A percentile compares a stretch with the other conserved stretches of the same genome.
These are phyloP conservation scores for Crax fasciolata DNA, from an alignment of 2,797 vertebrate species.

Conservation along the genomic window DNA sequence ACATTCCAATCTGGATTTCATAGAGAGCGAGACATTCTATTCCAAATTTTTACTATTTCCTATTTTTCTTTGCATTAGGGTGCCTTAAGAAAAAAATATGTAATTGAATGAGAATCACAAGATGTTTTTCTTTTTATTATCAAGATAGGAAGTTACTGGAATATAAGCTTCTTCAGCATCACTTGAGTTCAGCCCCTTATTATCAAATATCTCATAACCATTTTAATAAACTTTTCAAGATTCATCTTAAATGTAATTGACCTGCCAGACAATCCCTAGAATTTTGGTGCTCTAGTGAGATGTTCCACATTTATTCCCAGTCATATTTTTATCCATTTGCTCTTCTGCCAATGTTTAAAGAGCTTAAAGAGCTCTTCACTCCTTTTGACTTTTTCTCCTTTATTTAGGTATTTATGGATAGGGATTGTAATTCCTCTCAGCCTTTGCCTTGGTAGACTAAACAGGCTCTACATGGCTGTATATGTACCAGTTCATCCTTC, in stretches of 20 bases:
- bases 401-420: background rate
- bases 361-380: background rate
- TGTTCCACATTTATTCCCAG: background rate
- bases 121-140: background rate
- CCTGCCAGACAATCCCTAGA: background rate
- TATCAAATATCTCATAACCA: background rate
- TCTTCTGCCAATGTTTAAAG: background rate
- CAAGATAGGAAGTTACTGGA: background rate
- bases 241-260: background rate
- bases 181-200: background rate
- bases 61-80: background rate
- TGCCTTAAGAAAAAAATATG: background rate
- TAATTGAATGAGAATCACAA: background rate
- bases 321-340: background rate
- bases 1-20: conserved; percentile 77
- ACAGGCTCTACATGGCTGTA: background rate
- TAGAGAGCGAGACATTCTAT: conserved; percentile 39
- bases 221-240: background rate
- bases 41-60: conserved; percentile 35
- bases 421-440: background rate
- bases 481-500: background rate
- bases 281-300: background rate
- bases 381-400: background rate
- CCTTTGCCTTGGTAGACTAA: background rate
- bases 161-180: background rate